Percentiles rank a stretch among this genome's conserved stretches.
Conservation (phyloP, 2,113 vertebrate species). For the Muntiacus muntjak region DNA sequence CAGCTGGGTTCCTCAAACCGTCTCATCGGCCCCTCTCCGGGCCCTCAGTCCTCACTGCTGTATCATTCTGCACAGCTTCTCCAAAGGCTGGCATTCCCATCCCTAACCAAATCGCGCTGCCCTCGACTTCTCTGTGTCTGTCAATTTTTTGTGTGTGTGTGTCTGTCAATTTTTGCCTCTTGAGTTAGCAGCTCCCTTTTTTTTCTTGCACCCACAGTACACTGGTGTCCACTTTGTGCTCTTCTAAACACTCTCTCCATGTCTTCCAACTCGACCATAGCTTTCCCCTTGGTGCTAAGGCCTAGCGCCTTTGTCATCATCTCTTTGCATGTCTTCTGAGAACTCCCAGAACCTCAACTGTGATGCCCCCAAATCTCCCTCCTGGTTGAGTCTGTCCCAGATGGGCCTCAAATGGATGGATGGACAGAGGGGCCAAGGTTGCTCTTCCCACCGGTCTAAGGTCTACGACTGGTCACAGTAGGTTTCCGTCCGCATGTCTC, state of each 20-base stretch:
- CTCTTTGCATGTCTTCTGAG: not conserved
- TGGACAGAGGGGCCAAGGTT: not conserved
- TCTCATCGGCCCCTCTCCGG: too few species aligned
- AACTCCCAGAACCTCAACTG: not conserved
- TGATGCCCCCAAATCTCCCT: not conserved
- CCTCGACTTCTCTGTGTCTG: not conserved
- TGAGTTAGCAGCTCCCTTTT: not conserved
- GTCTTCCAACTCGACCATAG: not conserved
- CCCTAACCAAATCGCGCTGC: too few species aligned
- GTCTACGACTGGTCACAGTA: not conserved
- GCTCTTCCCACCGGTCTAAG: not conserved
- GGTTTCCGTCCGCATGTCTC: constrained; percentile 23
- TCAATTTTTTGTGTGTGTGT: not conserved
- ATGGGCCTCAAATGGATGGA: not conserved
- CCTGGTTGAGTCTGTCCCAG: not conserved
- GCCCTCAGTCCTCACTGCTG: not conserved
- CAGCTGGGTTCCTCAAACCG: not conserved
- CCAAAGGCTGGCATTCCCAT: not conserved
- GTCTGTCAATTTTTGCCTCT: not conserved
- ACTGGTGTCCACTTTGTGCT: not conserved
- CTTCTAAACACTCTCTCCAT: not conserved
- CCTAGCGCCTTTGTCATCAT: not conserved
- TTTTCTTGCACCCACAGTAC: not conserved
- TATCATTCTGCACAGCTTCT: not conserved
- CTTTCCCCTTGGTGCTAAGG: not conserved